Percentiles rank a stretch among this genome's conserved stretches.
Evolutionary conservation across 2,113 vertebrate genomes (phyloP).

Genomic region (Zosterops pallidus): DNA sequence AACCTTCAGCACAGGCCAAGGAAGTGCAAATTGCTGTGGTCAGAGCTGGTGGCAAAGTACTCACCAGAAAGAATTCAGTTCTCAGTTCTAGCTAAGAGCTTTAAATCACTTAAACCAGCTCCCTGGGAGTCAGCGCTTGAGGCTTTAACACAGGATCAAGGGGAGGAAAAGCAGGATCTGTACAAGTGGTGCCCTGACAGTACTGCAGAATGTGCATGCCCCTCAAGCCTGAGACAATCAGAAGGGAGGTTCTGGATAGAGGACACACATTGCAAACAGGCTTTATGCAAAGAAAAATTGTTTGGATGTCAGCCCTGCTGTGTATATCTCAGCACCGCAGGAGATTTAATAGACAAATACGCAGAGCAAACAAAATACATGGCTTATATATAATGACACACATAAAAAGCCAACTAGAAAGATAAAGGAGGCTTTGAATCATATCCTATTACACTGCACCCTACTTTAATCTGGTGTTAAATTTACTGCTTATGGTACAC

Average conservation of each 20-base stretch:
- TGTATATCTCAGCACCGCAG: not conserved
- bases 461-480: constrained; percentile 40
- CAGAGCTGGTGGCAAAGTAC: not conserved
- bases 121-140: not conserved
- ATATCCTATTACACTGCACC: constrained; percentile 36
- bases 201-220: not conserved
- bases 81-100: not conserved
- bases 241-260: not conserved
- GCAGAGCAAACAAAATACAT: constrained; percentile 3
- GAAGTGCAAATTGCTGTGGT: constrained; percentile 59
- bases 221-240: not conserved
- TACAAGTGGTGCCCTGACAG: not conserved
- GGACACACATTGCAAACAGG: not conserved
- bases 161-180: not conserved
- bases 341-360: not conserved
- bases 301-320: not conserved
- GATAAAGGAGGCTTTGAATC: constrained; percentile 41
- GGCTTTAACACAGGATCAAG: accelerated
- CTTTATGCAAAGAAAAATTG: not conserved
- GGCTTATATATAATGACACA: not conserved
- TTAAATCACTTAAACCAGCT: not conserved
- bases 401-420: not conserved
- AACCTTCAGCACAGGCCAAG: constrained; percentile 61
- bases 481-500: constrained; percentile 45
- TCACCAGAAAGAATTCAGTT: constrained; percentile 13